Conservation (phyloP, 2,888 invertebrate genomes). For the Capitulum mitella region DNA sequence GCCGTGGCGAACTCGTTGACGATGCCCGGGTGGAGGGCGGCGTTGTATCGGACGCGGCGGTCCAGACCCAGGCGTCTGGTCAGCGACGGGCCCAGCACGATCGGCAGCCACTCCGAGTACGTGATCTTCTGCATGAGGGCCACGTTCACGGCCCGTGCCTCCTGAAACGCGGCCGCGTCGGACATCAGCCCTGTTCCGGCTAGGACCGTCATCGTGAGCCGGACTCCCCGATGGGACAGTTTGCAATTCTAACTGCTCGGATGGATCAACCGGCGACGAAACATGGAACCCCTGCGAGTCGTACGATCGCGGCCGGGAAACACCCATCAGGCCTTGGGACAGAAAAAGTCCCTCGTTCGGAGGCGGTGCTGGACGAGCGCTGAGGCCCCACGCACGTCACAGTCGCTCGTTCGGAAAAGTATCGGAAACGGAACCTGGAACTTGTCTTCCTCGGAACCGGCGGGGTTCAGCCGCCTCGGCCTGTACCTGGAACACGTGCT, state of each 20-base stretch:
- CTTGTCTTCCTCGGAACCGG: background rate
- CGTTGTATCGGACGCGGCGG: constrained; percentile 28
- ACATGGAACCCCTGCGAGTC: too few relatives aligned
- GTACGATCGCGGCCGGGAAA: too few relatives aligned
- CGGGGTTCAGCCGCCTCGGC: background rate
- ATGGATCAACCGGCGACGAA: too few relatives aligned
- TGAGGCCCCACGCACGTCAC: too few relatives aligned
- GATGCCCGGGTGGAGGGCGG: constrained; percentile 27
- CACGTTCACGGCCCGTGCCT: constrained; percentile 47
- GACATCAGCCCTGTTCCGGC: too few relatives aligned
- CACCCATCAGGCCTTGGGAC: too few relatives aligned
- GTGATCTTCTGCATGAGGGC: constrained; percentile 59
- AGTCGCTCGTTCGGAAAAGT: too few relatives aligned
- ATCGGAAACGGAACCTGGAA: constrained; percentile 4
- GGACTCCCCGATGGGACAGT: too few relatives aligned
- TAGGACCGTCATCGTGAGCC: too few relatives aligned
- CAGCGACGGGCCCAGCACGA: constrained; percentile 52
- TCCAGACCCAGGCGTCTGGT: constrained; percentile 38
- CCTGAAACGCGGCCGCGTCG: constrained; percentile 48
- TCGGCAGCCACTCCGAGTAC: constrained; percentile 72
- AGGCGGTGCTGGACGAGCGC: too few relatives aligned
- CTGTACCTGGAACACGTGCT: background rate
- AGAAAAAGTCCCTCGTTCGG: too few relatives aligned
- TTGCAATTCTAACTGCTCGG: too few relatives aligned
- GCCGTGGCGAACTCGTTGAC: constrained; percentile 31